Base-by-base conservation (phyloP, 2,797 vertebrate genomes). In the Catharus ustulatus region DNA sequence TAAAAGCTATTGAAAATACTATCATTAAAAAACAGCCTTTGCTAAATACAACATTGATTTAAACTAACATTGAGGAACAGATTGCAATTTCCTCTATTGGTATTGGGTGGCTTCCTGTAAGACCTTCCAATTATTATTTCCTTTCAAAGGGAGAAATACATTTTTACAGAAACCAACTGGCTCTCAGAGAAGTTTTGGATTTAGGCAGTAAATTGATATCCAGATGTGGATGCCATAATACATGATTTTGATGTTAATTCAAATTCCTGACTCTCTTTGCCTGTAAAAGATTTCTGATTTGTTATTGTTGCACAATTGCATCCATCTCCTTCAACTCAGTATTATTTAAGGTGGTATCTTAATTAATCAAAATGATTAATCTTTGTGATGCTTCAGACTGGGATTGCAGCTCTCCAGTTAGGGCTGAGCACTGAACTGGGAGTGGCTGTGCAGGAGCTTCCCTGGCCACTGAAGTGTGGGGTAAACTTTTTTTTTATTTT, bases 61-160 rank as follows among this genome's bases (percentile, higher is more conserved):
- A 93, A 95, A 93, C 55, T 74, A 95, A 94, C 93, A 66, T 76
- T 90, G 92, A 96, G 91, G 95, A 96, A 87, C 93, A 97, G 90
- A 96, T 95, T 96, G 95, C 92, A 95, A 95, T 86, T 87, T 96
- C 88, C 94, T 64, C 83, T 93, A 69, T 81, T 69, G 69, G 78
- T 90, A 89, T 93, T 89, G 76, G 40, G 80, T 94, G 91, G 89
- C 96, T 97, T 97, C 97, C 95, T 97, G 83, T 81, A 79, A 97
- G 95, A 94, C 96, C 91, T 96, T 96, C 92, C 96, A 91, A 63
- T 96, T 95, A 93, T 93, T 97, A 68, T 94, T 96, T 95, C 93
- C 84, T 96, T 96, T 94, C 93, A 91, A 92, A 93, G 78, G 54
- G 85, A 95, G 93, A 94, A 87, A 80, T 87, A 32, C 89, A 86